Evolutionary conservation across 2,797 vertebrate species (phyloP).

Genomic region (Hippoglossus hippoglossus): DNA sequence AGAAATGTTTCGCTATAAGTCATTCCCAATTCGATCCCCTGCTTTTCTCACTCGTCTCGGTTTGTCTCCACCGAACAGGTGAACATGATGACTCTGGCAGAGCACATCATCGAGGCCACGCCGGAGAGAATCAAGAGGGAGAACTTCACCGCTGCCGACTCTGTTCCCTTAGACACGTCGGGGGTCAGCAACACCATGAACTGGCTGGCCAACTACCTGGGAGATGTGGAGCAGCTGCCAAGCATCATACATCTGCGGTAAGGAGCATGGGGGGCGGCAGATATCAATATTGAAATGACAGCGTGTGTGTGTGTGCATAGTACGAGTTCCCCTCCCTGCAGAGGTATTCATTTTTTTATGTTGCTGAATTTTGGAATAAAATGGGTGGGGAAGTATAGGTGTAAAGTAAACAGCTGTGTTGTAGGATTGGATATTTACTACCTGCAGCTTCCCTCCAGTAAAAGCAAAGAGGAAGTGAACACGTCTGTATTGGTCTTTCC

Average conservation of each 20-base stretch:
- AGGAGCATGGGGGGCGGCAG: conserved; percentile 27
- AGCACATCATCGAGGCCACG: conserved; percentile 98
- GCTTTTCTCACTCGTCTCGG: conserved; percentile 9
- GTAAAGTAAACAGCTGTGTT: too few species aligned
- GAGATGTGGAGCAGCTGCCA: conserved; percentile 95
- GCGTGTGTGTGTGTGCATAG: not conserved
- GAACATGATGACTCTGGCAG: conserved; percentile 98
- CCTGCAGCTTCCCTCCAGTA: too few species aligned
- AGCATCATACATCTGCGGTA: conserved; percentile 94
- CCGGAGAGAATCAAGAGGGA: conserved; percentile 98
- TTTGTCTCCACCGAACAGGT: conserved; percentile 79
- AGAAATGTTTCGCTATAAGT: too few species aligned
- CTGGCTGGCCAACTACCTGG: conserved; percentile 99
- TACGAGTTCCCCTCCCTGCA: not conserved
- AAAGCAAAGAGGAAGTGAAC: not conserved
- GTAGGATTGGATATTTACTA: too few species aligned
- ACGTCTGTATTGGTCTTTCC: conserved; percentile 28
- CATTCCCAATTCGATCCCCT: too few species aligned
- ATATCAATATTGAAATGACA: not conserved
- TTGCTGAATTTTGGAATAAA: not conserved
- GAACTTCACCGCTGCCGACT: conserved; percentile 89
- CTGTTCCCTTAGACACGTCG: conserved; percentile 86
- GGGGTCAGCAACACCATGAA: conserved; percentile 96
- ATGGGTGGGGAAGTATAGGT: not conserved
- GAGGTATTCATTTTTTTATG: not conserved